A percentile compares a stretch with the other conserved stretches of the same genome.
These are phyloP conservation scores for Drosophila sturtevanti DNA, from an alignment of 1,140 invertebrate species.

Conservation along the genomic window DNA sequence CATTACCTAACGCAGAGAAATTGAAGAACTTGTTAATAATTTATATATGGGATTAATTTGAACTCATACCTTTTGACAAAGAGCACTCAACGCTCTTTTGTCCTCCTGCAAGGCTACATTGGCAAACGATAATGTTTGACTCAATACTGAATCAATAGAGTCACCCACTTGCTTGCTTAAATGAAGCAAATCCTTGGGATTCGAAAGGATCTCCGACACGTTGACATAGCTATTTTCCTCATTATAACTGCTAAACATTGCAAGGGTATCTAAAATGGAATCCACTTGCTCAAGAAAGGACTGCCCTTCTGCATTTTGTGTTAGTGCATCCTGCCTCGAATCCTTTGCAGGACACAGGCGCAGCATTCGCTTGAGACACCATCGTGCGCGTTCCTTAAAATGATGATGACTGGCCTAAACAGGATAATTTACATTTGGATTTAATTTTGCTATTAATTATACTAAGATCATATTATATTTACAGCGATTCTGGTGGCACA, in stretches of 20 bases:
- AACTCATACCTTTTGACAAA: slow-evolving; percentile 73
- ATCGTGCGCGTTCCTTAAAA: slow-evolving; percentile 69
- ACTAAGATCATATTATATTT: neutral
- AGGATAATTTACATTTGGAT: neutral
- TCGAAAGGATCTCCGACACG: neutral
- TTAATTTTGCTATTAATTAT: neutral
- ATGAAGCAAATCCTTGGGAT: slow-evolving; percentile 9
- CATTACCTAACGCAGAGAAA: slow-evolving; percentile 45
- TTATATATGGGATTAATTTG: neutral
- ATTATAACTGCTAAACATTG: slow-evolving; percentile 44
- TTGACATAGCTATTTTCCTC: slow-evolving; percentile 25
- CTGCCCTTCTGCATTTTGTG: slow-evolving; percentile 23
- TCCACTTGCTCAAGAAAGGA: slow-evolving; percentile 65
- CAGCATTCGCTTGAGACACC: slow-evolving; percentile 58
- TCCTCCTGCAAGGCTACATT: slow-evolving; percentile 74
- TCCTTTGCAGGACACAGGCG: slow-evolving; percentile 11
- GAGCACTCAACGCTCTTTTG: slow-evolving; percentile 72
- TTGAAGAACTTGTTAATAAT: neutral
- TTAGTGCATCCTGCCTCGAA: neutral
- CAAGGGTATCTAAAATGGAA: slow-evolving; percentile 45
- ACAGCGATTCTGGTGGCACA: slow-evolving; percentile 44
- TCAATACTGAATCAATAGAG: slow-evolving; percentile 59
- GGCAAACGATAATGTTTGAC: slow-evolving; percentile 72
- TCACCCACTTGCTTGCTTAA: slow-evolving; percentile 53
- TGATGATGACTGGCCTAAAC: slow-evolving; percentile 60